These are phyloP conservation scores for Perdita meconis DNA, from an alignment of 2,888 invertebrate species.

Conservation along the genomic window DNA sequence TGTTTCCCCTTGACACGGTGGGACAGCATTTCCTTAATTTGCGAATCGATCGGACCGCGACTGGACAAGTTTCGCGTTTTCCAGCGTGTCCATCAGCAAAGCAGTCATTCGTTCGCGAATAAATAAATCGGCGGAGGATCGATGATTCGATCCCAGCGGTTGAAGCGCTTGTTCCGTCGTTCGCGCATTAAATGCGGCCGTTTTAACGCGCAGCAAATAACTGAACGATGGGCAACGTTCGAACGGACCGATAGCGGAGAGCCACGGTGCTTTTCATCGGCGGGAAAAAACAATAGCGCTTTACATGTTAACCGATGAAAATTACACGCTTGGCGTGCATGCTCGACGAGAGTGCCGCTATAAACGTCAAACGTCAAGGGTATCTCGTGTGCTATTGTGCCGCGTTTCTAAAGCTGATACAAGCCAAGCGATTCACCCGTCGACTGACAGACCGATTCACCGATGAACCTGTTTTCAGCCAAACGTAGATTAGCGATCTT, in stretches of 20 bases:
- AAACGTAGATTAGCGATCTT: slow-evolving; percentile 42
- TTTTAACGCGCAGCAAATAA: slow-evolving; percentile 14
- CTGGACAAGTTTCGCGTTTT: background rate
- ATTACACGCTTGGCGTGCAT: slow-evolving; percentile 26
- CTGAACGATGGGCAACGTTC: background rate
- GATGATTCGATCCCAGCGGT: background rate
- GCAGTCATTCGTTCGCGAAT: background rate
- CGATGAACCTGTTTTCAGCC: slow-evolving; percentile 47
- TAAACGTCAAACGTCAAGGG: slow-evolving; percentile 50
- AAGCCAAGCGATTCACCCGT: slow-evolving; percentile 65
- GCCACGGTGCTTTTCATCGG: background rate
- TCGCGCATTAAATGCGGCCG: background rate
- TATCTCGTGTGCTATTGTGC: slow-evolving; percentile 61
- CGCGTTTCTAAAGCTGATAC: slow-evolving; percentile 65
- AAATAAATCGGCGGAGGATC: background rate
- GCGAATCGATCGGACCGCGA: background rate
- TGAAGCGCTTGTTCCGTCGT: background rate
- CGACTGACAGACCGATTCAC: slow-evolving; percentile 41
- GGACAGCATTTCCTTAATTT: slow-evolving; percentile 21
- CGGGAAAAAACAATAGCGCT: slow-evolving; percentile 32
- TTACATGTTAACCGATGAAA: slow-evolving; percentile 33
- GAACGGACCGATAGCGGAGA: background rate
- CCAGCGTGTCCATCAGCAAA: background rate
- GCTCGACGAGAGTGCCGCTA: slow-evolving; percentile 38
- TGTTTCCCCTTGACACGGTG: background rate